These are phyloP conservation scores for Phoenicopterus ruber DNA, from an alignment of 2,113 vertebrate species.

Conservation along the genomic window DNA sequence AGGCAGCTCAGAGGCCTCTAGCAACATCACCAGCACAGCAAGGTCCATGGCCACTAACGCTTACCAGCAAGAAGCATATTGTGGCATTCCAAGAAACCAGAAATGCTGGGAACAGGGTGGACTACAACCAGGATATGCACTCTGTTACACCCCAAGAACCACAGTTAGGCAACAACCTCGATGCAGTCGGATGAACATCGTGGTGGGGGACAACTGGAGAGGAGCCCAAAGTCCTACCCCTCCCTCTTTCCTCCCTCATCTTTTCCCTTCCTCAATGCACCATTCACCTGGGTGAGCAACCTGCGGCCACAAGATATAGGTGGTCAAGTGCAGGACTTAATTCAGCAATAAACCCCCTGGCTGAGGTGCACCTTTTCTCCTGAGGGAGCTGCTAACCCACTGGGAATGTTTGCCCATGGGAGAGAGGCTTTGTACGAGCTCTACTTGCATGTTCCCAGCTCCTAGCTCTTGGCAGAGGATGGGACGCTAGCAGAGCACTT, in stretches of 20 bases:
- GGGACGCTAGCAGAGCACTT: not conserved
- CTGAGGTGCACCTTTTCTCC: not conserved
- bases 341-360: not conserved
- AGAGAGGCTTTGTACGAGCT: not conserved
- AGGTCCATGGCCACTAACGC: not conserved
- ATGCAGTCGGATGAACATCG: not conserved
- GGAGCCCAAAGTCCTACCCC: not conserved
- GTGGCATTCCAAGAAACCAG: not conserved
- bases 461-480: not conserved
- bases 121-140: not conserved
- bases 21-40: not conserved
- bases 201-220: not conserved
- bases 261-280: not conserved
- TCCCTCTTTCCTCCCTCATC: not conserved
- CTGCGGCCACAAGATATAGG: not conserved
- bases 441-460: not conserved
- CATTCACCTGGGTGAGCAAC: not conserved
- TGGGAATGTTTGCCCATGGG: not conserved
- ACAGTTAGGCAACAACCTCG: not conserved
- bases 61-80: not conserved
- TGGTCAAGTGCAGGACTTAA: not conserved
- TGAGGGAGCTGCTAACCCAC: not conserved
- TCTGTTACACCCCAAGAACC: not conserved
- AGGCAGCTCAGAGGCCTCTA: not conserved
- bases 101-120: not conserved